Evolutionary conservation across 2,888 invertebrate genomes (phyloP), one percentile per base, ranked within the genome.

Genomic region (Monopis laevigella): DNA sequence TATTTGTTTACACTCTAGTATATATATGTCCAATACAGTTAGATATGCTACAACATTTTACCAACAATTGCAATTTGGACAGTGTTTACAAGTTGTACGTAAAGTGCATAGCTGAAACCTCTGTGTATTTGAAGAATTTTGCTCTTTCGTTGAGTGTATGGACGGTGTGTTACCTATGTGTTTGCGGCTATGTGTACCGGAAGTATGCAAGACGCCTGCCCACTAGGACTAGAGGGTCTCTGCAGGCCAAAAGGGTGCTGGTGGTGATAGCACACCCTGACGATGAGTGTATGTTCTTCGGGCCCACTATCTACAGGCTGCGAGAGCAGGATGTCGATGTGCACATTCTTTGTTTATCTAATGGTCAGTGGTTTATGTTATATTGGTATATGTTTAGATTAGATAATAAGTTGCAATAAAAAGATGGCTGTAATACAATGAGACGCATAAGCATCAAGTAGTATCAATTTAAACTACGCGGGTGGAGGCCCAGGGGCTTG

Each of bases 271-370:
- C 98, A 14, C 99, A 99, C 80, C 98, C 98, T 11, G 98, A 99
- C 68, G 98, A 99, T 65, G 98, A 99, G 66, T 94, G 94, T 53
- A 98, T 99, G 98, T 99, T 99, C 69, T 99, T 99, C 67, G 94
- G 96, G 1, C 99, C 99, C 12, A 86, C 92, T 28, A 86, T 96
- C 47, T 83, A 90, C 47, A 83, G 88, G 59, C 71, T 92, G 45
- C 85, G 84, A 50, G 82, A 86, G 35, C 81, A 84, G 49, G 82
- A 84, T 50, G 86, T 86, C 55, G 83, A 86, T 48, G 87, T 96
- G 27, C 89, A 90, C 65, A 60, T 97, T 41, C 80, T 96, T 40
- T 97, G 96, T 66, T 81, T 97, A 50, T 91, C 94, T 17, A 87
- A 88, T 68, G 95, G 95, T 90, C 5, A 14, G 30, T n/a, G n/a